Percentiles rank a stretch among this genome's conserved stretches.
Conservation (phyloP, 2,888 invertebrate species). For the Epistrophe grossulariae region DNA sequence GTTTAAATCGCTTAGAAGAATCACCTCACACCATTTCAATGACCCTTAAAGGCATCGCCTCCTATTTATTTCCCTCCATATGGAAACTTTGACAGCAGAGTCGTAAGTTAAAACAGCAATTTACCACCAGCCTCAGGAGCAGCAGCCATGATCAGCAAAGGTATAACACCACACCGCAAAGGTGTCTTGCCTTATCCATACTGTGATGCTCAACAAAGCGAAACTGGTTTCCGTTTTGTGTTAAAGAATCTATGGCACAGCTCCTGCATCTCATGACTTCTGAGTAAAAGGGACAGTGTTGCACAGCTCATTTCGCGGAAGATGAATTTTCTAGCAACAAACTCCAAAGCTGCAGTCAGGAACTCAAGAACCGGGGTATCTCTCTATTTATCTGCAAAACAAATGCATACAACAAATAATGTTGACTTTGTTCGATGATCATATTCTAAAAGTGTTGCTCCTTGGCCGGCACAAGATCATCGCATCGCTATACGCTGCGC, state of each 20-base stretch:
- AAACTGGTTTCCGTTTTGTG: slow-evolving; percentile 55
- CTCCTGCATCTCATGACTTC: slow-evolving; percentile 15
- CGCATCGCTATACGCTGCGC: background rate
- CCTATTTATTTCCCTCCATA: background rate
- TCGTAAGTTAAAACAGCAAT: slow-evolving; percentile 37
- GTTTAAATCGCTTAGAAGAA: slow-evolving; percentile 27
- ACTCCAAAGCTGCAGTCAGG: background rate
- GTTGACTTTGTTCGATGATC: slow-evolving; percentile 72
- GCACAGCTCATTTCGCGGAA: slow-evolving; percentile 44
- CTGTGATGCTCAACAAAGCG: background rate
- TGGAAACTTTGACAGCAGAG: slow-evolving; percentile 40
- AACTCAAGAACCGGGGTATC: slow-evolving; percentile 30
- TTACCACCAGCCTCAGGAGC: slow-evolving; percentile 18
- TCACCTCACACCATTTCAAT: slow-evolving; percentile 53
- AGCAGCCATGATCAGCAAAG: no score
- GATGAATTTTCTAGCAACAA: slow-evolving; percentile 43
- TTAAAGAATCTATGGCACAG: slow-evolving; percentile 5
- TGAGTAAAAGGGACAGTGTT: slow-evolving; percentile 70
- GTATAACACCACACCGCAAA: slow-evolving; percentile 2
- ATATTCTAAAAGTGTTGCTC: slow-evolving; percentile 52
- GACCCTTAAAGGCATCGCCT: slow-evolving; percentile 47
- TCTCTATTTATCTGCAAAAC: slow-evolving; percentile 71
- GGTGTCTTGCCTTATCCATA: slow-evolving; percentile 21
- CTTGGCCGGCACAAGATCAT: slow-evolving; percentile 21
- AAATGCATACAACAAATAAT: slow-evolving; percentile 72